These are phyloP conservation scores for Tenthredo amoena DNA, from an alignment of 2,888 invertebrate species.

Conservation along the genomic window DNA sequence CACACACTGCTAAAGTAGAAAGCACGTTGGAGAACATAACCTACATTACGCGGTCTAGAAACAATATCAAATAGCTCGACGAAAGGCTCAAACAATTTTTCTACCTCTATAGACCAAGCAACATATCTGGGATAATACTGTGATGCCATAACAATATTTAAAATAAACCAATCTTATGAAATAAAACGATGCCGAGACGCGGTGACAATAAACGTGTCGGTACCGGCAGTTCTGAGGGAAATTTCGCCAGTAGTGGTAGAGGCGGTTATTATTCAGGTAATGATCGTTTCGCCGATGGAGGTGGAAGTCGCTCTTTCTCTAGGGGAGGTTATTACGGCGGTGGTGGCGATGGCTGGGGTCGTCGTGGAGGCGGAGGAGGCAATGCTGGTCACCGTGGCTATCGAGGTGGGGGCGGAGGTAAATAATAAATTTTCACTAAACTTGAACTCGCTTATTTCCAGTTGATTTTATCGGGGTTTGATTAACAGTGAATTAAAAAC, in stretches of 20 bases:
- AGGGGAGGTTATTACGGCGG: constrained; percentile 47
- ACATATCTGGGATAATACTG: constrained; percentile 8
- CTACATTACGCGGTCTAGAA: not conserved
- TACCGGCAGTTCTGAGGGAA: constrained; percentile 19
- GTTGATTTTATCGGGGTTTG: not conserved
- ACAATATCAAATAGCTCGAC: not conserved
- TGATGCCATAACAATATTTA: constrained; percentile 9
- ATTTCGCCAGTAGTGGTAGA: not conserved
- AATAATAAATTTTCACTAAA: not conserved
- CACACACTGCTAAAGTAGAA: not conserved
- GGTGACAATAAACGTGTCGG: constrained; percentile 32
- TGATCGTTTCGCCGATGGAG: constrained; percentile 24
- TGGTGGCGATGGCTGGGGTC: constrained; percentile 51
- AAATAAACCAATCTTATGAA: not conserved
- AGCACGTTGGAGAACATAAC: constrained; percentile 17
- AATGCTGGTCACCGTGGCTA: constrained; percentile 28
- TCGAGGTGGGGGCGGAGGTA: constrained; percentile 27
- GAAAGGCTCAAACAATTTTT: not conserved
- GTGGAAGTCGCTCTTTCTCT: constrained; percentile 33
- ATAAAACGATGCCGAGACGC: constrained; percentile 31
- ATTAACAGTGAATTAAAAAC: not conserved
- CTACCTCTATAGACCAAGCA: not conserved
- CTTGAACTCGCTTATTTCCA: not conserved
- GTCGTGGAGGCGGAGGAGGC: constrained; percentile 28
- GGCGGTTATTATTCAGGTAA: constrained; percentile 10